A percentile compares a stretch with the other conserved stretches of the same genome.
Conservation (phyloP, 2,797 vertebrate species). For the Cebuella pygmaea region DNA sequence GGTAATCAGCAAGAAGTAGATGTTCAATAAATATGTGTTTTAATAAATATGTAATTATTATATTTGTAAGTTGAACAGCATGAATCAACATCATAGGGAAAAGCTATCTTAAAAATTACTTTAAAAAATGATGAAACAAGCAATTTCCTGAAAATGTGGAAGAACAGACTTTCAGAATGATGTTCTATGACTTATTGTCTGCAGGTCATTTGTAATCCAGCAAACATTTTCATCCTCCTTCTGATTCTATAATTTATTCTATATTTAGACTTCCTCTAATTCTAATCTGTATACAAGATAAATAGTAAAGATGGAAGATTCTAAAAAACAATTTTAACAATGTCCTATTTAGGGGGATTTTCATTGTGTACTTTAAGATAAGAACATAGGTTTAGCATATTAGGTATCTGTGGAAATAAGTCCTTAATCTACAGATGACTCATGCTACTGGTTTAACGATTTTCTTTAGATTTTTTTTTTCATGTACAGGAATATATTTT, state of each 20-base stretch:
- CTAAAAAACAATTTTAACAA: background rate
- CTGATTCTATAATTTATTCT: background rate
- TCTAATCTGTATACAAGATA: background rate
- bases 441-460: background rate
- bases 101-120: constrained; percentile 31
- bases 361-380: background rate
- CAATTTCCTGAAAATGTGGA: background rate
- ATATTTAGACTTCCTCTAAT: background rate
- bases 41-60: background rate
- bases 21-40: background rate
- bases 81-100: background rate
- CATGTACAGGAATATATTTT: background rate
- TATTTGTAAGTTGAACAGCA: background rate
- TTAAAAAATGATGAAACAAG: constrained; percentile 13
- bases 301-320: background rate
- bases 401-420: background rate
- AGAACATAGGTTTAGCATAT: background rate
- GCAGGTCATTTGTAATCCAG: background rate
- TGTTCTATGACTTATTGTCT: background rate
- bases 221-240: background rate
- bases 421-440: background rate
- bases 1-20: background rate
- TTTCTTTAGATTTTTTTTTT: constrained; percentile 22
- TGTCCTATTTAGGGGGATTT: background rate
- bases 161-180: background rate